Evolutionary conservation across 2,113 vertebrate species (phyloP).

Genomic region (Oryzias javanicus): DNA sequence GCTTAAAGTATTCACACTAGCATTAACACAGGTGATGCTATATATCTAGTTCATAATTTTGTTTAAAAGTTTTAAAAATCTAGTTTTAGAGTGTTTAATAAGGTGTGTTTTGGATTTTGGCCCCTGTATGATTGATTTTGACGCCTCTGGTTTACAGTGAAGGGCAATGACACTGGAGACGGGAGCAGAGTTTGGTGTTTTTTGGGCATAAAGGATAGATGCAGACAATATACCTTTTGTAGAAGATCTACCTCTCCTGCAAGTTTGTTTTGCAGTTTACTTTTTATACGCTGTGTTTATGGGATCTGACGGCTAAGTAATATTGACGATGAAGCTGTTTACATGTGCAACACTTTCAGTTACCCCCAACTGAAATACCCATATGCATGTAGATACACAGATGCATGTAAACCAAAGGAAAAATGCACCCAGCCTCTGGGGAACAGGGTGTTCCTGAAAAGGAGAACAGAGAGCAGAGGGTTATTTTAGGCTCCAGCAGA

Average conservation of each 20-base stretch:
- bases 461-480: conserved; percentile 75
- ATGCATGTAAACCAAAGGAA: conserved; percentile 18
- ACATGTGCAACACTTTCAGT: neutral
- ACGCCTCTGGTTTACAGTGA: no score
- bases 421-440: conserved; percentile 30
- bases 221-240: conserved; percentile 54
- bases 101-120: no score
- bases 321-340: conserved; percentile 24
- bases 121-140: no score
- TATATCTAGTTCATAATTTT: no score
- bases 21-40: no score
- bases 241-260: conserved; percentile 42
- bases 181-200: no score
- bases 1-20: no score
- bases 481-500: conserved; percentile 70
- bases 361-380: neutral
- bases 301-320: neutral
- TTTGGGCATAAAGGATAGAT: no score
- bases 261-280: conserved; percentile 33
- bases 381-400: conserved; percentile 2
- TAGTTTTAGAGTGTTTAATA: no score
- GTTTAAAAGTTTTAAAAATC: no score
- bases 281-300: neutral
- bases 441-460: conserved; percentile 75
- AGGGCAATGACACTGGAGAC: no score